These are phyloP conservation scores for Chloroceryle aenea DNA, from an alignment of 2,113 vertebrate genomes.

Conservation along the genomic window DNA sequence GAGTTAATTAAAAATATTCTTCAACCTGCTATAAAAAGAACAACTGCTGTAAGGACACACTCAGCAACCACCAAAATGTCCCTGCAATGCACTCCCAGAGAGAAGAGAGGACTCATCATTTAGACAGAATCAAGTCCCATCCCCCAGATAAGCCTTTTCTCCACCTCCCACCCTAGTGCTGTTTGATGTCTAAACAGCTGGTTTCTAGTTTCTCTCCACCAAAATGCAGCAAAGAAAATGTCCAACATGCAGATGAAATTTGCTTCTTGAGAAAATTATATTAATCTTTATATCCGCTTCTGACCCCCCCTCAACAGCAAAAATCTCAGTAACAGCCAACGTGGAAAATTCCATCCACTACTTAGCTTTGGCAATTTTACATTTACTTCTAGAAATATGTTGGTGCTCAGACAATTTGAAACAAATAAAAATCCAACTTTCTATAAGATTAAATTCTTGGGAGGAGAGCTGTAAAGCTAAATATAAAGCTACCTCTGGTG, in stretches of 20 bases:
- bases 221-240: background rate
- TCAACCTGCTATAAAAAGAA: conserved; percentile 48
- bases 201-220: background rate
- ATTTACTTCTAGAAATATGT: background rate
- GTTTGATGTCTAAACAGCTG: background rate
- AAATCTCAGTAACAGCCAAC: background rate
- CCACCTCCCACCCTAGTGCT: background rate
- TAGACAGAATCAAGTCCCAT: background rate
- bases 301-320: background rate
- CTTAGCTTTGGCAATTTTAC: background rate
- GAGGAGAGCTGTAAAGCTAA: background rate
- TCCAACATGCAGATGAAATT: background rate
- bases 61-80: background rate
- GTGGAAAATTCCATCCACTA: background rate
- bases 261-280: background rate
- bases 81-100: background rate
- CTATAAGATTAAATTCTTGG: no score
- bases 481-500: background rate
- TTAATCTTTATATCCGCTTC: background rate
- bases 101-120: background rate
- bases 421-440: background rate
- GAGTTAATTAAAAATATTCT: conserved; percentile 63
- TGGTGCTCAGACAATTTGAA: background rate
- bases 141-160: background rate
- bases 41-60: accelerated